Conservation (phyloP, 2,113 vertebrate species). For the Odocoileus virginianus region DNA sequence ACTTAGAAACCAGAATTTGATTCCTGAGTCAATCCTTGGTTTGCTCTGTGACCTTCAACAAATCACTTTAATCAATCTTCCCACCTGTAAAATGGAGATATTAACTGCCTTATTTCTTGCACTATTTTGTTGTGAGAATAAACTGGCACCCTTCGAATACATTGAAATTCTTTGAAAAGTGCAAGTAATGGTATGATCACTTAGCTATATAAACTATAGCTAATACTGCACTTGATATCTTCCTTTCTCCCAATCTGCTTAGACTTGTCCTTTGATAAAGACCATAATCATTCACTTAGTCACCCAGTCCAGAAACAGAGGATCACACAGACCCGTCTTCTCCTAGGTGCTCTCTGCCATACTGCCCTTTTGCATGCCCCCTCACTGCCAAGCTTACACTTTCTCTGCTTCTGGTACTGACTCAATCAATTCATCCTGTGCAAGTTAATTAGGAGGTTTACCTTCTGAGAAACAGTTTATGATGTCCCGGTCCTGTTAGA, state of each 20-base stretch:
- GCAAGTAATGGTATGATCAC: background rate
- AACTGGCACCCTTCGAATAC: background rate
- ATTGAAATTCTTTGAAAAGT: background rate
- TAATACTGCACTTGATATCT: background rate
- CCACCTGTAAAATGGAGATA: background rate
- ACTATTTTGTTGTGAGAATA: background rate
- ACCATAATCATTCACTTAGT: background rate
- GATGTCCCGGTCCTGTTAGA: background rate
- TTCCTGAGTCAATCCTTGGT: background rate
- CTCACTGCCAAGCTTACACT: background rate
- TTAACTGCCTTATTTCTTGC: background rate
- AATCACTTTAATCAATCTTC: constrained; percentile 3
- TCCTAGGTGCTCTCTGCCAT: background rate
- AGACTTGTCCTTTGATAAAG: background rate
- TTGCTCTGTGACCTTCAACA: background rate
- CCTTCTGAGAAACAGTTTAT: background rate
- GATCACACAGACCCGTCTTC: background rate
- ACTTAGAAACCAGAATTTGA: background rate
- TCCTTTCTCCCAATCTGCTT: background rate
- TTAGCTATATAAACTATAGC: no score
- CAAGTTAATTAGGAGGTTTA: background rate
- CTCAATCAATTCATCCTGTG: background rate
- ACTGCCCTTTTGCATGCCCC: background rate
- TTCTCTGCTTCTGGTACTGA: background rate
- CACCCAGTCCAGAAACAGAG: background rate